These are phyloP conservation scores for Ceratotherium simum DNA, from an alignment of 2,113 vertebrate species.

Conservation along the genomic window DNA sequence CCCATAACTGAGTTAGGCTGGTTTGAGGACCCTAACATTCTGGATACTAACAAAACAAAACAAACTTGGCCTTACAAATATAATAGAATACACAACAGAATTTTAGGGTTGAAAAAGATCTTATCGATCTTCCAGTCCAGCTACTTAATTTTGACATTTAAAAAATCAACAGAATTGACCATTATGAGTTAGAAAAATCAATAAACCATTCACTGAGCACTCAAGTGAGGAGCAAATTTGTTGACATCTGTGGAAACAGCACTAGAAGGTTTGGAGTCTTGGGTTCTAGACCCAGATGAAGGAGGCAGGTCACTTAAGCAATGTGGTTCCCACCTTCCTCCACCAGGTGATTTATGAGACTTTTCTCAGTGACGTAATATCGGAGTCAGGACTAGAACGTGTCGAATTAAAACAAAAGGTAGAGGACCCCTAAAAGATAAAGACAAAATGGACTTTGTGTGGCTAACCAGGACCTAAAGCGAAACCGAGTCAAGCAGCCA, in stretches of 20 bases:
- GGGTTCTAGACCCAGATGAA: background rate
- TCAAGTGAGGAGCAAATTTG: background rate
- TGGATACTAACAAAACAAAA: background rate
- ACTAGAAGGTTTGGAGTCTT: background rate
- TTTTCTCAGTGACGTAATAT: background rate
- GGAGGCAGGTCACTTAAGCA: background rate
- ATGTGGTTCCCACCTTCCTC: background rate
- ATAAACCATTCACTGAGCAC: slow-evolving; percentile 19
- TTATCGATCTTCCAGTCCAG: slow-evolving; percentile 45
- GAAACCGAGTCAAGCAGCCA: too few species aligned
- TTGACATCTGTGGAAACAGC: background rate
- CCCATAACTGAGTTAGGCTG: background rate
- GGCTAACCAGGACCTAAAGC: too few species aligned
- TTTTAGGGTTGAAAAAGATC: slow-evolving; percentile 4
- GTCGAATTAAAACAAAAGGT: too few species aligned
- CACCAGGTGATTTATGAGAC: background rate
- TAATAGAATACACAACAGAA: background rate
- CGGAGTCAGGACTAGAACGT: background rate
- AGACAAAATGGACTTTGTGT: too few species aligned
- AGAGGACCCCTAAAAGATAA: too few species aligned
- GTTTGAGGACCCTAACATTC: background rate
- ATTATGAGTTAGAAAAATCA: slow-evolving; percentile 44
- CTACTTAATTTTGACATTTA: slow-evolving; percentile 67
- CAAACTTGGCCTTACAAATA: background rate
- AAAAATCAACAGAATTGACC: slow-evolving; percentile 66